Conservation (phyloP, 2,797 vertebrate genomes). For the Falco biarmicus region DNA sequence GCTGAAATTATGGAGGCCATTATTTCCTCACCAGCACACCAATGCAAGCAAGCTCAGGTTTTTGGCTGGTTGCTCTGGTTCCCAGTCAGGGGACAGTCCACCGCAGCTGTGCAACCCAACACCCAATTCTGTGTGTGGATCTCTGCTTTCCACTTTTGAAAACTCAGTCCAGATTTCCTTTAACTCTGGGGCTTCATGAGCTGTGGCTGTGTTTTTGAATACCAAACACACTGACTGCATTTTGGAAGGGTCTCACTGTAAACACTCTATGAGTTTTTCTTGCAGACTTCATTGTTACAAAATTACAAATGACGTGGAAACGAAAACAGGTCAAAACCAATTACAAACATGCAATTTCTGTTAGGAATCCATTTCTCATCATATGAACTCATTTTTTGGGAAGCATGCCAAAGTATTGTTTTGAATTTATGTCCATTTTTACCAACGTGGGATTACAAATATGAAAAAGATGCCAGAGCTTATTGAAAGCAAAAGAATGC, state of each 20-base stretch:
- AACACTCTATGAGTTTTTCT: slow-evolving; percentile 25
- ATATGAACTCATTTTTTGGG: slow-evolving; percentile 42
- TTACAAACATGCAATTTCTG: slow-evolving; percentile 44
- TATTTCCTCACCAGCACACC: not conserved
- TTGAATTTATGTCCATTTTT: slow-evolving; percentile 10
- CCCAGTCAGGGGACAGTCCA: not conserved
- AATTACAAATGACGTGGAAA: slow-evolving; percentile 50
- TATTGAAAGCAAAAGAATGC: not conserved
- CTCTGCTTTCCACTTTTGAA: not conserved
- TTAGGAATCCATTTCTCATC: slow-evolving; percentile 37
- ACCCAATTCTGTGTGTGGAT: not conserved
- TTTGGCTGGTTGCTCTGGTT: not conserved
- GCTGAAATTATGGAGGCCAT: not conserved
- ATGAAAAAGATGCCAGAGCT: slow-evolving; percentile 1
- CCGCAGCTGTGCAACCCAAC: slow-evolving; percentile 18
- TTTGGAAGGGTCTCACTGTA: slow-evolving; percentile 37
- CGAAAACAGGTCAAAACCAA: slow-evolving; percentile 42
- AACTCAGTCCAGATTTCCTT: slow-evolving; percentile 60
- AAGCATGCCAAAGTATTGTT: slow-evolving; percentile 30
- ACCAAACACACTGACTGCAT: slow-evolving; percentile 16
- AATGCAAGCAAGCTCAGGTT: not conserved
- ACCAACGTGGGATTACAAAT: slow-evolving; percentile 13
- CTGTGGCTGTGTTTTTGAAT: slow-evolving; percentile 37
- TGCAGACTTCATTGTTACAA: not conserved
- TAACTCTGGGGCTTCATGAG: not conserved